Evolutionary conservation across 1,140 invertebrate genomes (phyloP), one percentile per base, ranked within the genome.

Genomic region (Hirudo medicinalis): DNA sequence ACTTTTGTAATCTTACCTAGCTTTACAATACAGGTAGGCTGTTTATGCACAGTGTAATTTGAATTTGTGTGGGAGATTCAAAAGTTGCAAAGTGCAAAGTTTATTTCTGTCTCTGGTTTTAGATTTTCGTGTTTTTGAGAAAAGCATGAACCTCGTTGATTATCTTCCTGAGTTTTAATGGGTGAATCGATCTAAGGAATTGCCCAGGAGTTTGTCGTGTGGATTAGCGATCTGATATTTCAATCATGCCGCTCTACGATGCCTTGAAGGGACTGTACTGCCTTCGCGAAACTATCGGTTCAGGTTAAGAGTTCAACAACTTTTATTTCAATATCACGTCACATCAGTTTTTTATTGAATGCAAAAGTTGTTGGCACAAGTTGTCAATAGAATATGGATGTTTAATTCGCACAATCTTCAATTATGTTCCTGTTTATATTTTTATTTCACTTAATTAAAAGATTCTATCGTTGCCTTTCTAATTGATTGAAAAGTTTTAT

Each of bases 211-310:
- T 49, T 49, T 49, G 43, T 49, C 5, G 43, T 49, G 4, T 49
- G 43, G 43, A 49, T 49, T 17, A 11, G 43, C 15, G 43, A 49
- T 49, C 43, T 9, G 43, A 49, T 49, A 49, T 49, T 49, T 49
- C 43, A 49, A 13, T 13, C 5, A 49, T 49, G 43, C 43, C 43
- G 67, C 20, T 40, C 20, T 68, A 36, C 27, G 67, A 68, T 29
- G 67, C 67, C 20, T 40, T 68, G n/a, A 68, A 68, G 29, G 67
- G 67, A 67, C 25, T 20, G 53, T 60, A 72, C 29, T 55, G 27
- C 67, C 73, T 73, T 68, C 32, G 55, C n/a, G 25, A 32, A 25
- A 74, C 36, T 22, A 55, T 71, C 27, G 25, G n/a, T 63, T 49
- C 22, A 68, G 69, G 22, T 66, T 27, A 63, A 63, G 69, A 54